Evolutionary conservation across 2,113 vertebrate species (phyloP), one percentile per base, ranked within the genome.

Genomic region (Myotis davidii): DNA sequence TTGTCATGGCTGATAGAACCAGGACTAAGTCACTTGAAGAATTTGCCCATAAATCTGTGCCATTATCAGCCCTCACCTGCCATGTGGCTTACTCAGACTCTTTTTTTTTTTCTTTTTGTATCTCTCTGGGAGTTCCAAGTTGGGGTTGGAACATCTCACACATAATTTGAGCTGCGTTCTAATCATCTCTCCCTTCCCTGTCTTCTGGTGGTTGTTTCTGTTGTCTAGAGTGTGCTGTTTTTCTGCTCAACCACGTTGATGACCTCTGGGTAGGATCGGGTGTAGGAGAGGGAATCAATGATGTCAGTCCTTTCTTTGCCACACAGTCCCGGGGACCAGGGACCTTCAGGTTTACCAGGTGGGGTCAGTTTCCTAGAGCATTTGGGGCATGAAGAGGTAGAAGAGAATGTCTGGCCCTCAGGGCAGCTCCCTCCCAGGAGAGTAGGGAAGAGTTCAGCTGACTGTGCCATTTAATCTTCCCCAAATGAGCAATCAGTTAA

Each of bases 81-180:
- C 48, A 21, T 1, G 5, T 29, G 29, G 42, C 45, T 72, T 50
- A 69, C 32, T 52, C 21, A 45, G 25, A 48, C 25, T n/a, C 50
- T 9, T 11, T 65, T 48, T 21, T 52, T 52, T 82, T 84, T 34
- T 21, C 29, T 59, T 74, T 67, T 70, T 61, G 14, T 16, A 7
- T 67, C n/a, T 78, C 88, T 89, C 48, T 83, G 48, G 50, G 69
- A 90, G 21, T 83, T 94, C 69, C 79, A 93, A 12, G 52, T 10
- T 42, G 29, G 39, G 29, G n/a, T 42, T 79, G 64, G 54, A 69
- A 72, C 37, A 29, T 11, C n/a, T 29, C 25, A 61, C 56, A 21
- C 45, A 39, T 34, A 59, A 85, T 72, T 25, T 56, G 69, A 90
- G 37, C 12, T 39, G 45, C 21, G 88, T 85, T 72, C 34, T 34